phyloP scores from a whole-genome alignment of 92 coral and sea anemone species.

The Muricea muricata region DNA sequence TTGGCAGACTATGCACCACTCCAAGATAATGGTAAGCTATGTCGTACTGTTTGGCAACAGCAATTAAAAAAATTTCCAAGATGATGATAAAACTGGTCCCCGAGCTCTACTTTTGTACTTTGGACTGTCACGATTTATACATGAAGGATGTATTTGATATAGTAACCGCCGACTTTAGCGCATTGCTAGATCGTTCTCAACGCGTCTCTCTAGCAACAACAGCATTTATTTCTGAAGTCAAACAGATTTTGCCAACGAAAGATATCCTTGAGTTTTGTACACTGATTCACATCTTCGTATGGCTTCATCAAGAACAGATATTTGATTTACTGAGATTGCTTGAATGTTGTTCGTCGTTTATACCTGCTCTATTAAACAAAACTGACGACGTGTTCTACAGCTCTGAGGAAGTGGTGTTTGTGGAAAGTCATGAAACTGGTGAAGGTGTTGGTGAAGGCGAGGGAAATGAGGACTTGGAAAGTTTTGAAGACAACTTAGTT shows the following conservation, averaged over 20 bases:
- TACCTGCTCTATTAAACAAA: background rate
- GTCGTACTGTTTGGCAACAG: constrained; percentile 31
- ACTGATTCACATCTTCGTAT: constrained; percentile 76
- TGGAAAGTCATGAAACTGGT: no score
- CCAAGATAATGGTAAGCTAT: constrained; percentile 69
- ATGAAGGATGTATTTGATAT: constrained; percentile 87
- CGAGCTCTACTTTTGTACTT: constrained; percentile 40
- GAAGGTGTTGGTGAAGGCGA: no score
- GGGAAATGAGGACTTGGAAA: no score
- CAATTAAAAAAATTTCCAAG: constrained; percentile 60
- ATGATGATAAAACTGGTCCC: constrained; percentile 70
- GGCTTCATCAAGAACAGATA: constrained; percentile 68
- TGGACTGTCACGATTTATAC: constrained; percentile 40
- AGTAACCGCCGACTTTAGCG: constrained; percentile 66
- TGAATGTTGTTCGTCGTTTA: constrained; percentile 8
- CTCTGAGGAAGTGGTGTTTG: background rate
- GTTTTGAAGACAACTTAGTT: constrained; percentile 44
- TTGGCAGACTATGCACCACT: constrained; percentile 72
- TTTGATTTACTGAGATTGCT: constrained; percentile 67
- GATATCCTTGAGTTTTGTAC: constrained; percentile 52
- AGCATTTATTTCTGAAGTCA: no score
- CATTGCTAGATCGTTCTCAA: constrained; percentile 48
- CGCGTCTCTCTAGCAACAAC: constrained; percentile 75
- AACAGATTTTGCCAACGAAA: constrained; percentile 20
- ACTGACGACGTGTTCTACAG: background rate